These are phyloP conservation scores for Pseudolycoriella hygida DNA, from an alignment of 2,888 invertebrate species.

Conservation along the genomic window DNA sequence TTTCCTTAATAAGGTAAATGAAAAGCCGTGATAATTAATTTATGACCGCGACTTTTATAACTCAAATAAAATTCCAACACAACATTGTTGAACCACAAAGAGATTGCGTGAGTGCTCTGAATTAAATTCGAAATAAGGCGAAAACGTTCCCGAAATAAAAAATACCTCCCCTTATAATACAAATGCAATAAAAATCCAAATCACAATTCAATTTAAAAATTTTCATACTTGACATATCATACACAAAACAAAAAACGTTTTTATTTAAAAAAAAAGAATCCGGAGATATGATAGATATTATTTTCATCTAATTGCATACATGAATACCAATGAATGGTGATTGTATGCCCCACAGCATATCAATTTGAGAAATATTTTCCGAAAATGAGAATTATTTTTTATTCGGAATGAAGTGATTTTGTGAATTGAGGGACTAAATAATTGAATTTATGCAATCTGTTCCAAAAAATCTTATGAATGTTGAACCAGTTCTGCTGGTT, in stretches of 20 bases:
- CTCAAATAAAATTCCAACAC: no score
- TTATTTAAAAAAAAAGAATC: background rate
- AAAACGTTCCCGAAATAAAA: no score
- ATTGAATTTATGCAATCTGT: background rate
- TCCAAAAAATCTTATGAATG: background rate
- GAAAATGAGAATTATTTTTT: background rate
- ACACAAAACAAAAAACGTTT: background rate
- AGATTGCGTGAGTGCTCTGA: no score
- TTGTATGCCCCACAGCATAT: background rate
- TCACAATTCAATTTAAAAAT: background rate
- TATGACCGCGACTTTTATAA: no score
- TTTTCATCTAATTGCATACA: conserved; percentile 4
- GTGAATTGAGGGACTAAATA: background rate
- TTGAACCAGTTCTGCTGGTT: no score
- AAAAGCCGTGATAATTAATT: no score
- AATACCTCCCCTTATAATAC: background rate
- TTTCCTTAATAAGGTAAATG: no score
- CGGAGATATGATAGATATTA: background rate
- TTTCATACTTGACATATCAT: conserved; percentile 2
- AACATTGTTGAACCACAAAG: no score
- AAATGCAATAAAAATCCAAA: background rate
- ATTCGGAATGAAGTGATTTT: background rate
- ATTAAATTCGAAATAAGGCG: no score
- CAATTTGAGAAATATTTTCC: background rate
- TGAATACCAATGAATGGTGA: conserved; percentile 4